Percentiles rank a stretch among this genome's conserved stretches.
Evolutionary conservation across 2,888 invertebrate genomes (phyloP).

Genomic region (Caenorhabditis auriculariae): DNA sequence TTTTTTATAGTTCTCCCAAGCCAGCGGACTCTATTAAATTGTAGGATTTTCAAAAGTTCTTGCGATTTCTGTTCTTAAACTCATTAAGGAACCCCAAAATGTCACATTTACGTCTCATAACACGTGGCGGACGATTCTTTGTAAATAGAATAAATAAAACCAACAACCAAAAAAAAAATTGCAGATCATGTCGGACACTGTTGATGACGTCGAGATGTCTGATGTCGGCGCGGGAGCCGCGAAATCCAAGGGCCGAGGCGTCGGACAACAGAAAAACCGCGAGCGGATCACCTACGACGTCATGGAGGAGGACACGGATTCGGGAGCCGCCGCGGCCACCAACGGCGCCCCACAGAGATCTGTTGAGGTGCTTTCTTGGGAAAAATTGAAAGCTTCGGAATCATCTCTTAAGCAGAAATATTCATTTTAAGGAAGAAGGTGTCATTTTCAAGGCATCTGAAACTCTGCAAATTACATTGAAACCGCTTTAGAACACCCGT

Average conservation of each 20-base stretch:
- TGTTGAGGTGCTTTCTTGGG: slow-evolving; percentile 34
- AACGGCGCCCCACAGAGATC: slow-evolving; percentile 48
- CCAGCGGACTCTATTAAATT: too few species aligned
- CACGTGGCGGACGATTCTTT: slow-evolving; percentile 15
- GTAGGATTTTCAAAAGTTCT: too few species aligned
- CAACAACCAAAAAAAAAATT: slow-evolving; percentile 1
- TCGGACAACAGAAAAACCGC: slow-evolving; percentile 31
- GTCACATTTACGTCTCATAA: slow-evolving; percentile 6
- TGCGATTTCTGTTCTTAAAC: too few species aligned
- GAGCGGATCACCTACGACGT: slow-evolving; percentile 46
- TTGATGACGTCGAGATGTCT: slow-evolving; percentile 45
- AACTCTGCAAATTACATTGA: too few species aligned
- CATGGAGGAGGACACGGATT: slow-evolving; percentile 32
- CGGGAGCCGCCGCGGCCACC: slow-evolving; percentile 7
- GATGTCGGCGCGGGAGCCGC: slow-evolving; percentile 26
- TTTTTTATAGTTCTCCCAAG: too few species aligned
- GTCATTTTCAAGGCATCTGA: too few species aligned
- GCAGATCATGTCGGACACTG: slow-evolving; percentile 32
- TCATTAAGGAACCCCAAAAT: slow-evolving; percentile 7
- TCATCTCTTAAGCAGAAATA: too few species aligned
- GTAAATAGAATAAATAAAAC: slow-evolving; percentile 13
- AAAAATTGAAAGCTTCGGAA: too few species aligned
- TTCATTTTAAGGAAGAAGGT: too few species aligned
- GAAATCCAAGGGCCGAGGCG: slow-evolving; percentile 43
- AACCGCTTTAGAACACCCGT: too few species aligned